Evolutionary conservation across 2,797 vertebrate genomes (phyloP).

Genomic region (Spheniscus humboldti): DNA sequence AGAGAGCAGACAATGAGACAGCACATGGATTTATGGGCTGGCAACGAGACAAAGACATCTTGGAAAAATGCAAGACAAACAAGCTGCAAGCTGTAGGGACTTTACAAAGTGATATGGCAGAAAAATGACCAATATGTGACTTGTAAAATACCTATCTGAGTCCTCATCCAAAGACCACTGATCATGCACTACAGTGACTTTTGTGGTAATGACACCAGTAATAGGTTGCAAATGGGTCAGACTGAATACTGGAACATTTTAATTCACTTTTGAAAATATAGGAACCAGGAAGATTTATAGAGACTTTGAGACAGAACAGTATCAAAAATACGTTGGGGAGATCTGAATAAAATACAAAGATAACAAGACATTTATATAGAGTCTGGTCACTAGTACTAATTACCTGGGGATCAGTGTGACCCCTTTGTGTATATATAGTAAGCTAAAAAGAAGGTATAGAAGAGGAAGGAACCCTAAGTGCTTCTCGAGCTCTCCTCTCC

Average conservation of each 20-base stretch:
- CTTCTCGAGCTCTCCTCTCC: neutral
- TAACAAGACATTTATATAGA: neutral
- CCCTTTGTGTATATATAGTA: neutral
- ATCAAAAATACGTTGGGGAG: neutral
- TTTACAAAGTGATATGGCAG: neutral
- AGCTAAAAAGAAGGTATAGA: neutral
- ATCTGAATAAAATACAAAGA: neutral
- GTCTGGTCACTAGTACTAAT: neutral
- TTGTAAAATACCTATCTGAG: neutral
- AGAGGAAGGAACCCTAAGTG: neutral
- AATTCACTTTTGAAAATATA: neutral
- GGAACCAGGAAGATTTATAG: neutral
- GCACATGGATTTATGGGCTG: neutral
- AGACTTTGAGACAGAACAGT: neutral
- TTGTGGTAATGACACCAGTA: neutral
- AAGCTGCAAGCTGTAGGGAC: neutral
- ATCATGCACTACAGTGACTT: neutral
- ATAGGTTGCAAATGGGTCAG: neutral
- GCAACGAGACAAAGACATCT: neutral
- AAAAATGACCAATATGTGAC: neutral
- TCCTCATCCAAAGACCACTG: neutral
- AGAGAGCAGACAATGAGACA: neutral
- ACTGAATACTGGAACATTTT: neutral
- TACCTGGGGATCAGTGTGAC: fast-evolving
- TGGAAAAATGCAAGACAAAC: neutral